These are phyloP conservation scores for Cephus runcator DNA, from an alignment of 2,888 invertebrate species.

Conservation along the genomic window DNA sequence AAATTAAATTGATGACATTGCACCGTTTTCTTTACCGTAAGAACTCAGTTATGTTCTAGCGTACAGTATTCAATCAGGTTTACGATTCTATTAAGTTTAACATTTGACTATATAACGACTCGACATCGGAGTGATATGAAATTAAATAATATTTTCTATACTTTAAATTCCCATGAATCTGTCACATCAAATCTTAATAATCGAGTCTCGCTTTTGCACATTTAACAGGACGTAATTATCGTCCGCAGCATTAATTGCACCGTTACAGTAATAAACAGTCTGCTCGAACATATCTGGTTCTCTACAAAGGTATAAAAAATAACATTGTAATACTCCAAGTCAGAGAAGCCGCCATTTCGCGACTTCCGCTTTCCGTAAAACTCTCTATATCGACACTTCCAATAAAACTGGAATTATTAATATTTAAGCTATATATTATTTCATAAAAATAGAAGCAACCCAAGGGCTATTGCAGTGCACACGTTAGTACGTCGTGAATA, in stretches of 20 bases:
- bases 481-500: conserved; percentile 11
- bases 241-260: not conserved
- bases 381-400: conserved; percentile 57
- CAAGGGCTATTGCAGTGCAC: conserved; percentile 54
- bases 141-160: conserved; percentile 17
- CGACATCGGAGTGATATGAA: not conserved
- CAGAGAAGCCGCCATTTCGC: conserved; percentile 19
- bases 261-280: conserved; percentile 5
- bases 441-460: conserved; percentile 58
- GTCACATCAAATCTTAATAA: not conserved
- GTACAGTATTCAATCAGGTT: conserved; percentile 31
- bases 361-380: conserved; percentile 40
- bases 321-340: conserved; percentile 39
- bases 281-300: conserved; percentile 49
- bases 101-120: not conserved
- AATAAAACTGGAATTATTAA: conserved; percentile 63
- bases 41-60: conserved; percentile 47
- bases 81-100: conserved; percentile 1
- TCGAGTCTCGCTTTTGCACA: not conserved
- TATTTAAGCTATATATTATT: conserved; percentile 51
- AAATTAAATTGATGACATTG: conserved; percentile 49
- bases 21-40: conserved; percentile 44
- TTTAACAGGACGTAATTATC: not conserved
- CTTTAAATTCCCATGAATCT: not conserved
- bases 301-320: conserved; percentile 52